Conservation (phyloP, 2,797 vertebrate genomes). For the Oreochromis grahami region DNA sequence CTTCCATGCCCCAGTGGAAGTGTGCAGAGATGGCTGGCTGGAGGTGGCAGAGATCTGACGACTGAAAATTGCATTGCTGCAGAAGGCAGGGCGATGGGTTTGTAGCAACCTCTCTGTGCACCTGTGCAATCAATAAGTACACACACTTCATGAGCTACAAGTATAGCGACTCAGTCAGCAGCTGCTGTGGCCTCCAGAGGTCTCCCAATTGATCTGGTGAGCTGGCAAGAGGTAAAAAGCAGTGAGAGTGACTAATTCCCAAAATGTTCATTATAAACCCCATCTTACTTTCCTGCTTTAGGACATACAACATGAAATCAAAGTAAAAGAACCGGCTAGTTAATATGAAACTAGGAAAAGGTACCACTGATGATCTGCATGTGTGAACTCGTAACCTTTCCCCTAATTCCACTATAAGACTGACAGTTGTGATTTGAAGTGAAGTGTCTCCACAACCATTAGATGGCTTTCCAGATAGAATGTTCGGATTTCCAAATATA, state of each 20-base stretch:
- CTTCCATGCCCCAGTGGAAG: slow-evolving; percentile 18
- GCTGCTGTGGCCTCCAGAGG: slow-evolving; percentile 42
- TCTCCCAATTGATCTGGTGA: slow-evolving; percentile 46
- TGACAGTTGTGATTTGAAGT: neutral
- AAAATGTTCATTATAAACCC: slow-evolving; percentile 16
- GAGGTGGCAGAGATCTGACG: slow-evolving; percentile 7
- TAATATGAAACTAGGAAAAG: neutral
- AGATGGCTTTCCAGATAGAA: neutral
- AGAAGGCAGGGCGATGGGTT: slow-evolving; percentile 11
- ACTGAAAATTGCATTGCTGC: slow-evolving; percentile 27
- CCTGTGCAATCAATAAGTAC: slow-evolving; percentile 54
- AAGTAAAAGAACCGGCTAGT: neutral
- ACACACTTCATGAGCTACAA: slow-evolving; percentile 62
- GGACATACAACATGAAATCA: neutral
- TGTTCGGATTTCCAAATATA: neutral
- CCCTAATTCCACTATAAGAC: neutral
- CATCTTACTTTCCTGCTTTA: neutral
- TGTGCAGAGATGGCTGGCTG: slow-evolving; percentile 7
- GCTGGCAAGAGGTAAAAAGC: slow-evolving; percentile 26
- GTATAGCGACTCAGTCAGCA: slow-evolving; percentile 54
- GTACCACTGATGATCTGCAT: neutral
- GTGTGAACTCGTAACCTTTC: neutral
- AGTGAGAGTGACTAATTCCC: slow-evolving; percentile 10
- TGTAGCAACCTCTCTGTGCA: slow-evolving; percentile 50
- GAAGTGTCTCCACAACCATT: neutral